Evolutionary conservation across 2,113 vertebrate genomes (phyloP), one percentile per base, ranked within the genome.

Genomic region (Nymphicus hollandicus): DNA sequence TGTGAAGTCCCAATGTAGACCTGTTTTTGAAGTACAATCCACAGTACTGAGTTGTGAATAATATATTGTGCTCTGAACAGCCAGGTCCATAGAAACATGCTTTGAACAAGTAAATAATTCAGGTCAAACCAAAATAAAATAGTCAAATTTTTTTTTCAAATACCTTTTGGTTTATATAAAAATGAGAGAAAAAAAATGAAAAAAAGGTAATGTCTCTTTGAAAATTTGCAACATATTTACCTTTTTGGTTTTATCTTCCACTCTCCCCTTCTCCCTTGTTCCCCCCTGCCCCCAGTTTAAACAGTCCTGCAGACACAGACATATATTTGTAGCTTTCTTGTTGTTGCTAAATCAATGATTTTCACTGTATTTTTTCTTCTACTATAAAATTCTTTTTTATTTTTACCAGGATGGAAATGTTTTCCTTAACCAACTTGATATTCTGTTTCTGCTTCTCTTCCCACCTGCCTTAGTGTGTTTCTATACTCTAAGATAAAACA

Each of bases 271-370:
- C 22, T n/a, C 56, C 33, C 33, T 31, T 41, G 18, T 39, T 4
- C 3, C 7, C 1, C 3, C 2, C 2, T 3, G 41, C 41, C 41
- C 2, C 4, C 2, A 5, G 18, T 80, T 83, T 70, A 53, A 72
- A 43, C 2, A 53, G 7, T 73, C 4, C 3, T 83, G 8, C 6
- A 69, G 49, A 72, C 14, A 41, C 0, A 79, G 37, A 49, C 6
- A 47, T 2, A 24, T 53, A n/a, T 41, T 83, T 65, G 6, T n/a
- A 56, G 49, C 63, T 39, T 29, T 63, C 2, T 44, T 72, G 17
- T 20, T 53, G 4, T 64, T n/a, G 14, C 8, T 6, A 70, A 49
- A 74, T 28, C 13, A 76, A 7, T 43, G 18, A 39, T 66, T 94
- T 83, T 78, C 47, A 27, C 17, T 28, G 9, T 2, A 9, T 4